These are phyloP conservation scores for Doryteuthis pealeii DNA, from an alignment of 1,140 invertebrate species.

Conservation along the genomic window DNA sequence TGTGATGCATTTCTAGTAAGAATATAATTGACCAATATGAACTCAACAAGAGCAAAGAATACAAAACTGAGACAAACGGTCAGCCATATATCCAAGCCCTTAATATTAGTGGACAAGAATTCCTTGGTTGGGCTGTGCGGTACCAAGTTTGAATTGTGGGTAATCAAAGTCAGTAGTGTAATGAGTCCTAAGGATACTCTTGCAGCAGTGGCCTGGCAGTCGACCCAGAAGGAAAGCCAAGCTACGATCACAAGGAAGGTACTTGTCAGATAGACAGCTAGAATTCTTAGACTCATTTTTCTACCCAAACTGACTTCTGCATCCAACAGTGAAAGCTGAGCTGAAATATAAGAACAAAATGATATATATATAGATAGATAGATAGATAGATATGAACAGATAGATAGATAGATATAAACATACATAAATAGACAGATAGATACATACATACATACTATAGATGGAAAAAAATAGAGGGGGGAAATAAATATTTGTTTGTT, in stretches of 20 bases:
- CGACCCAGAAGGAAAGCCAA: slow-evolving; percentile 81
- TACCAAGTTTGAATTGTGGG: slow-evolving; percentile 11
- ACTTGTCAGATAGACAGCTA: slow-evolving; percentile 82
- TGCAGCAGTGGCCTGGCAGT: slow-evolving; percentile 64
- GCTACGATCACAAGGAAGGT: slow-evolving; percentile 88
- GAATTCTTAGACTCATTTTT: background rate
- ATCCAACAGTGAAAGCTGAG: too few species aligned
- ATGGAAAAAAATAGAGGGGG: too few species aligned
- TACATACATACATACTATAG: too few species aligned
- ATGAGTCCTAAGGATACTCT: slow-evolving; percentile 65
- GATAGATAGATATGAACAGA: too few species aligned
- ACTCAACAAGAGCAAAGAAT: slow-evolving; percentile 80
- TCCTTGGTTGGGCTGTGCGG: slow-evolving; percentile 59
- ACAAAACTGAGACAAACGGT: slow-evolving; percentile 84
- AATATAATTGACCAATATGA: slow-evolving; percentile 71
- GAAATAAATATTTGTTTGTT: too few species aligned
- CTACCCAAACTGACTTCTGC: background rate
- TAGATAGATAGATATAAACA: too few species aligned
- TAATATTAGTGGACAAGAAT: slow-evolving; percentile 71
- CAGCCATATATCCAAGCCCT: slow-evolving; percentile 78
- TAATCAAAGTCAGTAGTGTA: slow-evolving; percentile 17
- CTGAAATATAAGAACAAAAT: too few species aligned
- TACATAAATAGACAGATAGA: too few species aligned
- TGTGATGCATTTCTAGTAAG: slow-evolving; percentile 4
- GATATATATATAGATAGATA: too few species aligned